These are phyloP conservation scores for Anolis sagrei DNA, from an alignment of 2,113 vertebrate genomes.

Conservation along the genomic window DNA sequence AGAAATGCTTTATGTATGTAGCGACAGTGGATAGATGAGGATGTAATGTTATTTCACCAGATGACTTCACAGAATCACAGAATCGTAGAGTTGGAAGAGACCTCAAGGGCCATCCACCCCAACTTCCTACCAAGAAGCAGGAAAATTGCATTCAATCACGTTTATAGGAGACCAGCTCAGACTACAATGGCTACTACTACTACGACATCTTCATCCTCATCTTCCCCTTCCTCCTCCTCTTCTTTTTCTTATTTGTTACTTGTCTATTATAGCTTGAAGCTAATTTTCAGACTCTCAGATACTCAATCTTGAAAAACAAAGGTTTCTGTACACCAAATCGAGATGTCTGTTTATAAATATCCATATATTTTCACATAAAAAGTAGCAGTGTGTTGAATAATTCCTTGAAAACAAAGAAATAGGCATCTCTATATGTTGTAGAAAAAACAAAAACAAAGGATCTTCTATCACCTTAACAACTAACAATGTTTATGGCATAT, in stretches of 20 bases:
- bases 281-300: not conserved
- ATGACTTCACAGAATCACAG: too few relatives aligned
- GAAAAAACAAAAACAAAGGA: not conserved
- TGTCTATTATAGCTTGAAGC: too few relatives aligned
- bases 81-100: too few relatives aligned
- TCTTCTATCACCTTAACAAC: not conserved
- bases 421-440: not conserved
- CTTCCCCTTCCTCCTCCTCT: too few relatives aligned
- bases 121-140: too few relatives aligned
- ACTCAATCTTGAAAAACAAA: not conserved
- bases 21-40: not conserved
- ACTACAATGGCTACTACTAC: too few relatives aligned
- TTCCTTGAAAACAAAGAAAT: not conserved
- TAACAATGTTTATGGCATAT: not conserved
- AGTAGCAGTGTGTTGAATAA: not conserved
- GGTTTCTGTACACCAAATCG: not conserved
- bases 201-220: too few relatives aligned
- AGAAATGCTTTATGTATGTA: too few relatives aligned
- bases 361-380: not conserved
- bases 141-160: too few relatives aligned
- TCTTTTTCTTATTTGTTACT: too few relatives aligned
- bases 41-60: not conserved
- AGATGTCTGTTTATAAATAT: not conserved
- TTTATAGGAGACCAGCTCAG: not conserved
- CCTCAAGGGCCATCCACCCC: too few relatives aligned